phyloP scores from a whole-genome alignment of 2,113 vertebrate genomes.

The Thomomys bottae region DNA sequence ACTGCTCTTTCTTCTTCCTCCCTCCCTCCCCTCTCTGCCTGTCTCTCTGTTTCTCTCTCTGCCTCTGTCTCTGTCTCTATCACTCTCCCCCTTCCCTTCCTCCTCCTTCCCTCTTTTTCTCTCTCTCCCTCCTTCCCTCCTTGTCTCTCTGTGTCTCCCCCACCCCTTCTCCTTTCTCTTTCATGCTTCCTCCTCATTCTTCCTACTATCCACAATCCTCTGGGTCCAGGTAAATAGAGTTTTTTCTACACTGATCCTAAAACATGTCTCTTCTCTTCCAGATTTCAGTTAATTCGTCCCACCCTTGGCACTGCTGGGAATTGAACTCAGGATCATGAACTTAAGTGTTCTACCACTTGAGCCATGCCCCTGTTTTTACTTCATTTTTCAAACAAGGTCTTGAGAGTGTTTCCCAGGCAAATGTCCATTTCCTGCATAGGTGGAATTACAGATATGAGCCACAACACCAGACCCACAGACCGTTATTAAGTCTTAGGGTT shows the following conservation, averaged over 20 bases:
- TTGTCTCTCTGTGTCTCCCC: too few species aligned
- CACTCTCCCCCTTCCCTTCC: too few species aligned
- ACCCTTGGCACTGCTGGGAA: too few species aligned
- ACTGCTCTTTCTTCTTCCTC: neutral
- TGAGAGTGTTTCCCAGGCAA: too few species aligned
- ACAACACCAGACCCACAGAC: too few species aligned
- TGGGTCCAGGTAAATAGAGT: neutral
- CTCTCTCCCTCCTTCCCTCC: neutral
- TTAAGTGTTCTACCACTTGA: too few species aligned
- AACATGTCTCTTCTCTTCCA: neutral
- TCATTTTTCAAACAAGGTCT: too few species aligned
- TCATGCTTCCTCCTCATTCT: neutral
- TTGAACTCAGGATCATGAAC: too few species aligned
- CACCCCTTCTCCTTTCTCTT: neutral
- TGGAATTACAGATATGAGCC: too few species aligned
- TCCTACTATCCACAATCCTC: neutral
- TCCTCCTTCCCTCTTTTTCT: neutral
- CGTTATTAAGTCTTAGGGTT: neutral
- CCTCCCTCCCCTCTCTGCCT: neutral
- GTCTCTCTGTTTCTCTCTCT: neutral
- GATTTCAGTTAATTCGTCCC: neutral
- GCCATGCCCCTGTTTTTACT: too few species aligned
- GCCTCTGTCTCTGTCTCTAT: neutral
- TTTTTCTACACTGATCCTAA: neutral
- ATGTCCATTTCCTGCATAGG: too few species aligned